A percentile compares a stretch with the other conserved stretches of the same genome.
Evolutionary conservation across 2,888 invertebrate species (phyloP).

Genomic region (Caenorhabditis parvicauda): DNA sequence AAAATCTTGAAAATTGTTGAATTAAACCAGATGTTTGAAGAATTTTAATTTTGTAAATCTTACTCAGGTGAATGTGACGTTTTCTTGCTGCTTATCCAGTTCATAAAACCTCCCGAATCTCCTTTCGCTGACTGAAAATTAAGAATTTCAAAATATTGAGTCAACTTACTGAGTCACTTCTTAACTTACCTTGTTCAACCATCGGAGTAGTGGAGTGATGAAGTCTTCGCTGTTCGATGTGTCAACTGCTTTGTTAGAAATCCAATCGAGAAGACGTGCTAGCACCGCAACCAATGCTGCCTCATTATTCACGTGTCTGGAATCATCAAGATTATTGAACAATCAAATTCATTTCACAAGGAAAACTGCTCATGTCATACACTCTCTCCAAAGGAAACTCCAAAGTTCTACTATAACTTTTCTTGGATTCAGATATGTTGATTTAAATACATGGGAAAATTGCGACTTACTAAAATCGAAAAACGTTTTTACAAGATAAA

Average conservation of each 20-base stretch:
- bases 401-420: no score
- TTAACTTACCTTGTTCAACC: constrained; percentile 21
- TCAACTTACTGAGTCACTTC: background rate
- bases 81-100: constrained; percentile 33
- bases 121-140: constrained; percentile 31
- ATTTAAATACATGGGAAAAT: no score
- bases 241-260: constrained; percentile 7
- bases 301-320: constrained; percentile 41
- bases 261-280: constrained; percentile 31
- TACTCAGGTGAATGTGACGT: constrained; percentile 37
- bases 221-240: constrained; percentile 24
- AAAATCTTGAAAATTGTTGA: no score
- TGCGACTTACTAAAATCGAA: no score
- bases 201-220: constrained; percentile 20
- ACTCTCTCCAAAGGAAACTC: no score
- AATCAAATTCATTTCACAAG: background rate
- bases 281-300: constrained; percentile 41
- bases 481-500: no score
- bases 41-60: no score
- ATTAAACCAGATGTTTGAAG: background rate
- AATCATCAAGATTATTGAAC: no score
- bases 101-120: constrained; percentile 30
- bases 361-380: no score
- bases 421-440: no score
- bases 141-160: no score